Conservation (phyloP, 1,140 invertebrate genomes). For the Trachymyrmex septentrionalis region DNA sequence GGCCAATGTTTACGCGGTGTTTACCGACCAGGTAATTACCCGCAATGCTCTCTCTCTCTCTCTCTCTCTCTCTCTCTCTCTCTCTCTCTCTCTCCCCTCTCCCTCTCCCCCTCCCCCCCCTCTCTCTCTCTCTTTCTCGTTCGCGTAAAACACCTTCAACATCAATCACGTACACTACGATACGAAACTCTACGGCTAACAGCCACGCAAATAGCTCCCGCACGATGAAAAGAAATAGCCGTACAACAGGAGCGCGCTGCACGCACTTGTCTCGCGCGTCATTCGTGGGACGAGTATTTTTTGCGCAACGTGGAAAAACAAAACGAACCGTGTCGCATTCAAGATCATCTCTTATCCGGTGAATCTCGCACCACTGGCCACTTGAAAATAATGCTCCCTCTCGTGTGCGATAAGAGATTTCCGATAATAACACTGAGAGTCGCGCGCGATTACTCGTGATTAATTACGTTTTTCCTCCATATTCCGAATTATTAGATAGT, state of each 20-base stretch:
- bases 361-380: neutral
- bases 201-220: slow-evolving; percentile 64
- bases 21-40: slow-evolving; percentile 76
- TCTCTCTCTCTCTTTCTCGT: neutral
- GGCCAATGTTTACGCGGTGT: slow-evolving; percentile 75
- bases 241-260: neutral
- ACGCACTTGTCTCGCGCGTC: neutral
- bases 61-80: neutral
- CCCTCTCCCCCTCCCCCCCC: neutral
- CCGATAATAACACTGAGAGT: neutral
- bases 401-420: slow-evolving; percentile 11
- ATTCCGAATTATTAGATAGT: neutral
- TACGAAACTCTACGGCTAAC: slow-evolving; percentile 62
- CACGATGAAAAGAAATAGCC: slow-evolving; percentile 31
- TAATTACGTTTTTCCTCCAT: neutral
- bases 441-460: slow-evolving; percentile 19
- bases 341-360: slow-evolving; percentile 10
- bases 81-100: slow-evolving; percentile 9
- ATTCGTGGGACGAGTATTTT: slow-evolving; percentile 21
- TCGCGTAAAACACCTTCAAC: slow-evolving; percentile 73
- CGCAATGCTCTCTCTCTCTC: slow-evolving; percentile 41
- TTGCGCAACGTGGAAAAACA: neutral
- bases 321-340: neutral
- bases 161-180: slow-evolving; percentile 73
- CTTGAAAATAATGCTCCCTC: slow-evolving; percentile 19